Evolutionary conservation across 2,113 vertebrate genomes (phyloP).

Genomic region (Triplophysa siluroides): DNA sequence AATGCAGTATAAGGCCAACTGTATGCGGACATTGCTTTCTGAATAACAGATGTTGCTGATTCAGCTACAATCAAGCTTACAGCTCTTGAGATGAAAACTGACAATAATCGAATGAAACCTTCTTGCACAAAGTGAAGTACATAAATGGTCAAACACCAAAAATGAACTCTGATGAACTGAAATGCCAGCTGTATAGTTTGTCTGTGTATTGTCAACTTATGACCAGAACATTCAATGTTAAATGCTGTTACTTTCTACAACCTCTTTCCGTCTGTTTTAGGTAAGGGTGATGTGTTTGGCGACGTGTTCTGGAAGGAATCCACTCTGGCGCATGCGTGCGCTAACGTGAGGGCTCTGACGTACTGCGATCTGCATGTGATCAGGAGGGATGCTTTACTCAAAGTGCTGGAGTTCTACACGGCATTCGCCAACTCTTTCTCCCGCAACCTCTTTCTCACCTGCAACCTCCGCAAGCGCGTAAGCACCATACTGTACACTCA

Average conservation of each 20-base stretch:
- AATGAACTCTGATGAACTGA: no score
- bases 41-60: no score
- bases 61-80: no score
- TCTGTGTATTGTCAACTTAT: no score
- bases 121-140: not conserved
- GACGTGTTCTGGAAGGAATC: conserved; percentile 98
- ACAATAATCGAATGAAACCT: not conserved
- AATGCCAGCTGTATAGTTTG: no score
- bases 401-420: conserved; percentile 95
- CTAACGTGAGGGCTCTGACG: conserved; percentile 93
- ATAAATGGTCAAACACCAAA: no score
- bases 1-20: not conserved
- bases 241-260: not conserved
- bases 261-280: conserved; percentile 63
- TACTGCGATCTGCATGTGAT: conserved; percentile 98
- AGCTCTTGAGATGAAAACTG: no score
- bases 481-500: conserved; percentile 40
- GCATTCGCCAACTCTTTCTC: conserved; percentile 96
- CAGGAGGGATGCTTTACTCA: conserved; percentile 89
- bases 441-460: conserved; percentile 94
- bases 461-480: conserved; percentile 96
- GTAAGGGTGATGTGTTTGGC: conserved; percentile 97
- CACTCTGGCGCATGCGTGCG: conserved; percentile 89
- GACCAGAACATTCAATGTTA: no score
- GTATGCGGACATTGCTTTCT: no score